phyloP scores from a whole-genome alignment of 2,888 invertebrate genomes.

The Coecobrya sp. region DNA sequence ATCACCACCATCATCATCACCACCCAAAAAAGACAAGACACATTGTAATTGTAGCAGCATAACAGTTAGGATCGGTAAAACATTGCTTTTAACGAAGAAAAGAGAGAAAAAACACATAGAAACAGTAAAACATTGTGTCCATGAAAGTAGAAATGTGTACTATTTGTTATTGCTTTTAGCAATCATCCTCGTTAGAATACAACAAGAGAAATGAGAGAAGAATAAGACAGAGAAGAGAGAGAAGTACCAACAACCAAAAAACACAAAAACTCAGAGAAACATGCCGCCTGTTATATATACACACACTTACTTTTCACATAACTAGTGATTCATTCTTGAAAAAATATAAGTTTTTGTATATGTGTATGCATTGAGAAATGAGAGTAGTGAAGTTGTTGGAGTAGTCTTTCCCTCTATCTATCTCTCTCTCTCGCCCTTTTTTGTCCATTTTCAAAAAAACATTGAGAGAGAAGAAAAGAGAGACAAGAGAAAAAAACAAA shows the following conservation, averaged over 20 bases:
- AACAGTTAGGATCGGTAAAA: conserved; percentile 32
- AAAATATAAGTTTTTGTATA: background rate
- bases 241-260: conserved; percentile 56
- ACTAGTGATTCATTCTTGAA: conserved; percentile 47
- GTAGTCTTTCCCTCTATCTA: conserved; percentile 27
- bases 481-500: conserved; percentile 74
- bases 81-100: conserved; percentile 27
- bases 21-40: conserved; percentile 49
- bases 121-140: conserved; percentile 65
- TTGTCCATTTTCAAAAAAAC: conserved; percentile 72
- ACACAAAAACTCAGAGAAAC: background rate
- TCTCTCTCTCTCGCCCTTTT: conserved; percentile 50
- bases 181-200: conserved; percentile 41
- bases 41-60: conserved; percentile 40
- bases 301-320: background rate
- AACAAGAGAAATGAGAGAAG: conserved; percentile 22
- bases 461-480: conserved; percentile 42
- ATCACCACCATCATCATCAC: conserved; percentile 23
- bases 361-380: background rate
- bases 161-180: conserved; percentile 78
- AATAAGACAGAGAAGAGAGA: background rate
- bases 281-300: conserved; percentile 33
- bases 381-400: no score
- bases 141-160: conserved; percentile 65
- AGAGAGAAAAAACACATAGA: conserved; percentile 60